Evolutionary conservation across 2,113 vertebrate genomes (phyloP), one percentile per base, ranked within the genome.

Genomic region (Varanus komodoensis): DNA sequence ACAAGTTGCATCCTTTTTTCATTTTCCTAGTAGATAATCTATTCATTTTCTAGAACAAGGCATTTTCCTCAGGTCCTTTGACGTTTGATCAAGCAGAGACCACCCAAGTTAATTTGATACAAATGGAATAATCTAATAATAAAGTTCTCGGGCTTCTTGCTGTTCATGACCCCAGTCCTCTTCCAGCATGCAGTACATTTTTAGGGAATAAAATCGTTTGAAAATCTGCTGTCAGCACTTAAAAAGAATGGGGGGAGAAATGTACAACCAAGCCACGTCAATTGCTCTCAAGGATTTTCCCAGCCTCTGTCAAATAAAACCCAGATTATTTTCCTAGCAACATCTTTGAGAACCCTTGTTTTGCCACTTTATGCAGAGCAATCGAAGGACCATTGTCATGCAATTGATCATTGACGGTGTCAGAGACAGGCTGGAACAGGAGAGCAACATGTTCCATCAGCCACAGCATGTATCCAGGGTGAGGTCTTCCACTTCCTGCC

Each of bases 61-160:
- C 91, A 48, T 93, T 94, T 92, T 86, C 95, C 86, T 92, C 54
- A 54, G 89, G 92, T 85, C 92, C 93, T 96, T 87, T 90, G 94
- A 94, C 93, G 87, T 89, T 94, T 84, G 91, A 95, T 94, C 95
- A 93, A 2, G 87, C 67, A 5, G 8, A 89, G 96, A 96, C 96
- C 96, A 97, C 96, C 96, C 96, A 96, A 93, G 93, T 93, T 96
- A 96, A 96, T 95, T 91, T 92, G 92, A 96, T 86, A 92, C 96
- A 96, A 96, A 96, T 95, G 95, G 83, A 93, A 69, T 86, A 79
- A 95, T 94, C 93, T 96, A 97, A 96, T 96, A 97, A 96, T 90
- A 84, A 92, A 94, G 96, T 96, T 95, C 96, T 95, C 84, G 92
- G 95, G 96, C 90, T 85, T 91, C 78, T 93, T 0, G 68, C 1